Evolutionary conservation across 1,140 invertebrate genomes (phyloP).

Genomic region (Pogonomyrmex californicus): DNA sequence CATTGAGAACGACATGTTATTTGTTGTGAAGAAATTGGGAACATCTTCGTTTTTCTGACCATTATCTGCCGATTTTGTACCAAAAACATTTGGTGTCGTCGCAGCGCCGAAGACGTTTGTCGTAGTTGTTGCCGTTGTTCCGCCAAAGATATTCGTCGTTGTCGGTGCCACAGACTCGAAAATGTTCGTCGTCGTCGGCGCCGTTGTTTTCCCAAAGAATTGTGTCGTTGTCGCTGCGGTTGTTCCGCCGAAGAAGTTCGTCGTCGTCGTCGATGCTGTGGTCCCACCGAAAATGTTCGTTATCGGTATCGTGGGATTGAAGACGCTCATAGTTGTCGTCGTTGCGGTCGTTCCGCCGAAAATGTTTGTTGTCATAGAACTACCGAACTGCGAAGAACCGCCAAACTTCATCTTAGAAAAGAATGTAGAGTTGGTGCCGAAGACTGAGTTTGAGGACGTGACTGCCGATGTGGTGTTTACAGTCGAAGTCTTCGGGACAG

Average conservation of each 20-base stretch:
- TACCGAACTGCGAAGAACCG: conserved; percentile 29
- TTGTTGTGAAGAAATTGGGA: conserved; percentile 63
- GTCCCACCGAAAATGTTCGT: conserved; percentile 12
- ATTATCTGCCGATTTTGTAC: conserved; percentile 23
- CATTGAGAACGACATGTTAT: conserved; percentile 77
- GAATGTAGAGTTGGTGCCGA: conserved; percentile 11
- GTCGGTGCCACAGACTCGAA: not conserved
- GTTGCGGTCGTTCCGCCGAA: conserved; percentile 23
- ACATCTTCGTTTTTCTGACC: conserved; percentile 48
- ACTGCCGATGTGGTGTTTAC: not conserved
- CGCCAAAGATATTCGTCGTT: conserved; percentile 19
- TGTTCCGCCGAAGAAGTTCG: not conserved
- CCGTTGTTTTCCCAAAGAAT: not conserved
- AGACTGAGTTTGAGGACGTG: conserved; percentile 42
- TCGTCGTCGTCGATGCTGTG: not conserved
- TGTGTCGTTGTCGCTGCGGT: conserved; percentile 22
- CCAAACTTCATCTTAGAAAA: conserved; percentile 54
- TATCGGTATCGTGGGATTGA: not conserved
- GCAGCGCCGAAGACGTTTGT: conserved; percentile 26
- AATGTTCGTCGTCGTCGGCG: conserved; percentile 8
- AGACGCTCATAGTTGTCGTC: not conserved
- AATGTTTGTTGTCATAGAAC: conserved; percentile 6
- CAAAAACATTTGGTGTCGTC: not conserved
- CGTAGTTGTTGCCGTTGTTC: conserved; percentile 12
- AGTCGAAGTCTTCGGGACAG: not conserved